Base-by-base conservation (phyloP, 2,888 invertebrate genomes). In the Autographa gamma region DNA sequence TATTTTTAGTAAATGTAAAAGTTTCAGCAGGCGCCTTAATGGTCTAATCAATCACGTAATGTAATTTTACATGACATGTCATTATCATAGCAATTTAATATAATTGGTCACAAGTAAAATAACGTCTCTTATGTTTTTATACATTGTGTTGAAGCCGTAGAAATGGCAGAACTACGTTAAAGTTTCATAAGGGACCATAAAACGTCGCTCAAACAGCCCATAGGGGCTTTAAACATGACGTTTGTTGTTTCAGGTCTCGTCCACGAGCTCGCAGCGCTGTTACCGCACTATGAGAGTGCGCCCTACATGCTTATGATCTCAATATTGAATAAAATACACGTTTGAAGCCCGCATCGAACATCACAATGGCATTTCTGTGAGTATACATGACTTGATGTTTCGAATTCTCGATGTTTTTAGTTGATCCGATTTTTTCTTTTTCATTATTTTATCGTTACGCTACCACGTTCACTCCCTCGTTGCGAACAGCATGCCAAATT, bases 391-490 rank as follows among this genome's bases (percentile, higher is more conserved):
- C 76, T 91, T 85, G 90, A 88, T 93, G 91, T 91, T 88, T 85
- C 76, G 80, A 83, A 86, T 80, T 87, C 88, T 94, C 90, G 90
- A 92, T 95, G 94, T 94, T 88, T 93, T 95, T 85, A 90, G 92
- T 94, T 94, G 80, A 76, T 89, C 86, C 86, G 87, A 81, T 85
- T 88, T 91, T 90, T 92, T 90, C 89, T 89, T 91, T 89, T 91
- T 87, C 86, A 88, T 89, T 88, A 90, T 89, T 91, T 93, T 93
- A 90, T 91, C 91, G 92, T 95, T 94, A 91, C 94, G 94, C 93
- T 93, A 95, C 95, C 94, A 94, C 95, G 95, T 94, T 94, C 92
- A 93, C 94, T 95, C 95, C 95, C 95, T 94, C 93, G 94, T 95
- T 93, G 90, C 93, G 93, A 95, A 94, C 95, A 95, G 96, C 95